Percentiles rank a stretch among this genome's conserved stretches.
Evolutionary conservation across 2,888 invertebrate genomes (phyloP).

Genomic region (Meghimatium bilineatum): DNA sequence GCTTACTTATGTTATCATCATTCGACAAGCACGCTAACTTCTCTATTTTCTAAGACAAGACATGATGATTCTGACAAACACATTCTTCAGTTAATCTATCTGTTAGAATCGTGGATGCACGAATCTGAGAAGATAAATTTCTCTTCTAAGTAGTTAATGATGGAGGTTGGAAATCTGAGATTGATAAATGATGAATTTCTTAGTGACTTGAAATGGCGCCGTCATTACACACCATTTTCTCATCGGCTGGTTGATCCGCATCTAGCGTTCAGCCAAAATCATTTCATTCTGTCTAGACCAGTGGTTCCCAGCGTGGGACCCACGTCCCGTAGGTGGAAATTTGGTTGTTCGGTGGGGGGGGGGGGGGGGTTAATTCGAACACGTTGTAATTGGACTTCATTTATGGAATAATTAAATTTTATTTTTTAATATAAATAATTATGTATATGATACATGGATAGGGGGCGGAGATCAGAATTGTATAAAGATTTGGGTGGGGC

Average conservation of each 20-base stretch:
- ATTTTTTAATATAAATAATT: too few species aligned
- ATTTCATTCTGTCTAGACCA: neutral
- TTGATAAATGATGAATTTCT: slow-evolving; percentile 12
- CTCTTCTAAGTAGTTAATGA: neutral
- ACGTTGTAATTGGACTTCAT: too few species aligned
- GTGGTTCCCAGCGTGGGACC: too few species aligned
- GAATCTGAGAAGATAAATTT: neutral
- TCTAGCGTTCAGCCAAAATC: neutral
- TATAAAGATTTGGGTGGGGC: too few species aligned
- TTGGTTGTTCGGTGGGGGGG: neutral
- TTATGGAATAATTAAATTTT: too few species aligned
- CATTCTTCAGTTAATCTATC: neutral
- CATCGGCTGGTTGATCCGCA: neutral
- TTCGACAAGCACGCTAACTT: too few species aligned
- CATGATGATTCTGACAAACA: neutral
- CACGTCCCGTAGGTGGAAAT: too few species aligned
- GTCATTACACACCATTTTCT: neutral
- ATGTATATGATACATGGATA: too few species aligned
- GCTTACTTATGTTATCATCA: too few species aligned
- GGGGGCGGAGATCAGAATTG: too few species aligned
- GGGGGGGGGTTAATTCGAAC: too few species aligned
- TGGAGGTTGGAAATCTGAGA: neutral
- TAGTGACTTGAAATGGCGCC: neutral
- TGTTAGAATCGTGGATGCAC: neutral
- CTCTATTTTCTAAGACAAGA: too few species aligned